A percentile compares a stretch with the other conserved stretches of the same genome.
Conservation (phyloP, 2,888 invertebrate genomes). For the Xanthia icteritia region DNA sequence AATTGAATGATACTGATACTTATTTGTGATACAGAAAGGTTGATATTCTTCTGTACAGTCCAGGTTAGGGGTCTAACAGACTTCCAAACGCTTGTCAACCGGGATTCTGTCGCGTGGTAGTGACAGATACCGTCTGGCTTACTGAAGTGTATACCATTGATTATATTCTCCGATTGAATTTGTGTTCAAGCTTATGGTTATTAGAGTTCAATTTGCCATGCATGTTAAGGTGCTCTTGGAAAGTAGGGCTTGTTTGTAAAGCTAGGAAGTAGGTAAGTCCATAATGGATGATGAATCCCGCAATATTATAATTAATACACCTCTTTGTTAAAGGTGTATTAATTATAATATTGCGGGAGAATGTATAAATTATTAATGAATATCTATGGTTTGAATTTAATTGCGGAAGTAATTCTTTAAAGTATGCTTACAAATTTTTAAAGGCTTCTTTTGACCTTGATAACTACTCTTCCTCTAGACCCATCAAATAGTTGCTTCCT, state of each 20-base stretch:
- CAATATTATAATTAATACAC: background rate
- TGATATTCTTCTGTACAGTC: constrained; percentile 10
- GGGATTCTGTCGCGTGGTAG: constrained; percentile 50
- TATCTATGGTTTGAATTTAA: background rate
- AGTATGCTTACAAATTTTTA: too few species aligned
- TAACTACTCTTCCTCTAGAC: background rate
- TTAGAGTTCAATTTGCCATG: constrained; percentile 34
- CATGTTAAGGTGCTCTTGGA: background rate
- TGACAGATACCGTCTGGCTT: constrained; percentile 57
- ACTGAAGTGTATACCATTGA: constrained; percentile 34
- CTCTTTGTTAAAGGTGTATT: background rate
- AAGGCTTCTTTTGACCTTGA: background rate
- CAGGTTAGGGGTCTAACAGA: constrained; percentile 5
- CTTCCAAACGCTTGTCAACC: constrained; percentile 44
- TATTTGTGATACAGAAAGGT: constrained; percentile 7
- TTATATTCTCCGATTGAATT: constrained; percentile 42
- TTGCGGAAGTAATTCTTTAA: background rate
- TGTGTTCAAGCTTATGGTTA: constrained; percentile 12
- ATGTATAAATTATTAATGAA: background rate
- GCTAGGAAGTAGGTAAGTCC: constrained; percentile 6
- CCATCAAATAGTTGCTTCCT: background rate
- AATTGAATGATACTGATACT: background rate
- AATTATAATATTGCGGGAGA: background rate
- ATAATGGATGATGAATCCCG: background rate
- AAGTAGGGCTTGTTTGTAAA: constrained; percentile 4